These are phyloP conservation scores for Acanthococcus lagerstroemiae DNA, from an alignment of 2,888 invertebrate genomes.

Conservation along the genomic window DNA sequence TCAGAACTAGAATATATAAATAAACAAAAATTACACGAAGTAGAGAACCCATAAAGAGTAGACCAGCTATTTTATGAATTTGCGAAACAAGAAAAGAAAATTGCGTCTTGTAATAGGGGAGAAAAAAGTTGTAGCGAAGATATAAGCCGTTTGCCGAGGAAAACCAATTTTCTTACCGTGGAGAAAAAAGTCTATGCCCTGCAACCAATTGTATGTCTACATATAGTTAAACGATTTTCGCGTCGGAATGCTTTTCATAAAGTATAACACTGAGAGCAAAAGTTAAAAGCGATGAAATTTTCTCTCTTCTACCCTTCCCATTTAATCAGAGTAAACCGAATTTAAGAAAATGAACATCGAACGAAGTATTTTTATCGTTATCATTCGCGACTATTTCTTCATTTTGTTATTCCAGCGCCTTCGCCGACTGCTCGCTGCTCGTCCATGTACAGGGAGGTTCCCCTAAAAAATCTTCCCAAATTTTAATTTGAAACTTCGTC, in stretches of 20 bases:
- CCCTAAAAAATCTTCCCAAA: too few relatives aligned
- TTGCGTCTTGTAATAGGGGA: conserved; percentile 11
- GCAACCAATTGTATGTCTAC: conserved; percentile 29
- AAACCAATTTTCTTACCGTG: conserved; percentile 28
- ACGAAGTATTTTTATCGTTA: conserved; percentile 26
- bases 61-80: conserved; percentile 24
- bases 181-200: conserved; percentile 25
- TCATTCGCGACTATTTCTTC: conserved; percentile 23
- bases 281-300: conserved; percentile 16
- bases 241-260: conserved; percentile 30
- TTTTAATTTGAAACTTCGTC: too few relatives aligned
- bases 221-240: conserved; percentile 30
- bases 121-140: conserved; percentile 14
- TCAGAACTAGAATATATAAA: conserved; percentile 3
- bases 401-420: too few relatives aligned
- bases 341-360: conserved; percentile 28
- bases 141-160: conserved; percentile 21
- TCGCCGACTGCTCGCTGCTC: too few relatives aligned
- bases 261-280: conserved; percentile 13
- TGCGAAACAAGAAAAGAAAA: conserved; percentile 23
- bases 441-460: too few relatives aligned
- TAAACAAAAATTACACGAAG: conserved; percentile 15
- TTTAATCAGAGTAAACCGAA: conserved; percentile 26
- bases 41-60: background rate
- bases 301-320: background rate